phyloP scores from a whole-genome alignment of 2,113 vertebrate genomes.

The Probosciger aterrimus region DNA sequence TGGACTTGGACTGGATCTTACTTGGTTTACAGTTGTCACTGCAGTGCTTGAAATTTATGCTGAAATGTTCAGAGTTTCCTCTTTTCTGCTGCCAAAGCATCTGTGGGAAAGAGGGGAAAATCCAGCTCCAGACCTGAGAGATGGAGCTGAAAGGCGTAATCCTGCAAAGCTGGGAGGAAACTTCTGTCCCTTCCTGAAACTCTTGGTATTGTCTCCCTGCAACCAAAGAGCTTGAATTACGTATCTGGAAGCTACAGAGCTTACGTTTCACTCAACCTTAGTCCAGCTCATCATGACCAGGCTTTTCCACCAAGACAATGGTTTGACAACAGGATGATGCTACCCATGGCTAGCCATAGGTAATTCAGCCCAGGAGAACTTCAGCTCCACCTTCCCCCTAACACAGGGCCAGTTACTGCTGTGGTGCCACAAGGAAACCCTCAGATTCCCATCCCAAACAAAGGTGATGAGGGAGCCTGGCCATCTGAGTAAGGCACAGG shows the following conservation, averaged over 20 bases:
- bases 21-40: slow-evolving; percentile 64
- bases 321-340: neutral
- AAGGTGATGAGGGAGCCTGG: neutral
- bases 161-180: slow-evolving; percentile 48
- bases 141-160: slow-evolving; percentile 29
- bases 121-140: slow-evolving; percentile 57
- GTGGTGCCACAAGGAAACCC: neutral
- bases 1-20: slow-evolving; percentile 59
- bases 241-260: neutral
- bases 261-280: neutral
- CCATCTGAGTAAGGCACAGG: neutral
- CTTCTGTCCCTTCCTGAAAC: neutral
- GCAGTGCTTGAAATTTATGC: slow-evolving; percentile 62
- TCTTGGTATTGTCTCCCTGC: neutral
- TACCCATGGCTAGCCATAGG: neutral
- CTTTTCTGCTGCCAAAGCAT: slow-evolving; percentile 71
- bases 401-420: accelerated
- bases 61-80: slow-evolving; percentile 63
- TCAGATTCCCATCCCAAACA: neutral
- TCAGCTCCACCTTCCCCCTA: neutral
- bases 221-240: neutral
- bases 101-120: slow-evolving; percentile 64
- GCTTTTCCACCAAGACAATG: neutral
- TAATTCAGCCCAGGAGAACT: neutral
- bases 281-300: neutral